Evolutionary conservation across 2,113 vertebrate species (phyloP).

Genomic region (Peromyscus maniculatus): DNA sequence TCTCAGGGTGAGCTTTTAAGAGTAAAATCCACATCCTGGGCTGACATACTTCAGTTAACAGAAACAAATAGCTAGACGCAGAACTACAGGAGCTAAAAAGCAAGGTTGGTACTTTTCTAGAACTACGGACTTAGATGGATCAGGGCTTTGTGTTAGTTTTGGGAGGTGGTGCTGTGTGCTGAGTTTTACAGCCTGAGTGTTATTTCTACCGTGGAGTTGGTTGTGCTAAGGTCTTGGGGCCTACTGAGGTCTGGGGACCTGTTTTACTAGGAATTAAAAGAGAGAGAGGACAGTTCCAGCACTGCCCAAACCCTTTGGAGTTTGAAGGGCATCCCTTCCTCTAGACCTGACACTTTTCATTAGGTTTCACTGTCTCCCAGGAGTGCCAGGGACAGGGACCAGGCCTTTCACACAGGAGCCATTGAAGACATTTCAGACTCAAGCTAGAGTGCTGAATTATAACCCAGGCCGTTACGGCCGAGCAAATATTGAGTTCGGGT

Average conservation of each 20-base stretch:
- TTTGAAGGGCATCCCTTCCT: too few species aligned
- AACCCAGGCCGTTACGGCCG: background rate
- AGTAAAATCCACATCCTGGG: background rate
- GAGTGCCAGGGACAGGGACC: too few species aligned
- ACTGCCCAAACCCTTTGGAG: background rate
- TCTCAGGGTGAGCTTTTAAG: background rate
- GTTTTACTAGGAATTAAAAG: background rate
- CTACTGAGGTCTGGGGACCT: background rate
- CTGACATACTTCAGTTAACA: background rate
- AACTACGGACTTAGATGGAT: background rate
- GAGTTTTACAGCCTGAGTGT: background rate
- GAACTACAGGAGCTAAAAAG: background rate
- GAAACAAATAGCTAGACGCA: background rate
- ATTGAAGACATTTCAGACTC: background rate
- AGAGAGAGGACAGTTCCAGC: background rate
- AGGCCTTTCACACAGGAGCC: background rate
- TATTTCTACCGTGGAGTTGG: background rate
- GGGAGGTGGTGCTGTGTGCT: background rate
- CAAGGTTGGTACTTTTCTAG: background rate
- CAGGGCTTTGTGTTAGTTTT: background rate
- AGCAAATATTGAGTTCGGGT: background rate
- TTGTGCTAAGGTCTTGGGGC: background rate
- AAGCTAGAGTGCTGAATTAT: background rate
- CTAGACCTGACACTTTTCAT: background rate
- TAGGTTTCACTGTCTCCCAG: background rate